Base-by-base conservation (phyloP, 2,797 vertebrate genomes). In the Distichodus sexfasciatus region DNA sequence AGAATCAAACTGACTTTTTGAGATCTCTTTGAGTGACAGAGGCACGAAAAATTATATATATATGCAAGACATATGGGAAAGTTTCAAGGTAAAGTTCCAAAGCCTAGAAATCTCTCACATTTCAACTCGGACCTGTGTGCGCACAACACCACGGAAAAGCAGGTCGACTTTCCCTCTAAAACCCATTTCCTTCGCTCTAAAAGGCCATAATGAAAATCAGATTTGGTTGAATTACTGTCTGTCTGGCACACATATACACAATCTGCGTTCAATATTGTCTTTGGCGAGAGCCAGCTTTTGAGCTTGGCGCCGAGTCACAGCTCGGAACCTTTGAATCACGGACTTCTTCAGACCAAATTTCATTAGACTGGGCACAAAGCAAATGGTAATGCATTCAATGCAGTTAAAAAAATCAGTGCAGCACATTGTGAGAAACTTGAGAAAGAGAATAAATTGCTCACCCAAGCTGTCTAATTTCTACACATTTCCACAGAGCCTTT, bases 121-220 rank as follows among this genome's bases (percentile, higher is more conserved):
- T 59, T 24, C 23, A 53, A n/a, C 28, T 15, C 44, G 31, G 47
- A 23, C 19, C 46, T 40, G 63, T 40, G 14, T 17, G 36, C 21
- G 46, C 46, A 12, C 19, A 33, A n/a, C 23, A 15, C 40, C 11
- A 24, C 48, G 77, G 77, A 66, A 48, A 71, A 75, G 47, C 36
- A 80, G 40, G 62, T 67, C n/a, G 61, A 51, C 54, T 48, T 43
- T 11, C 43, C 14, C 57, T 63, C 47, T 44, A 24, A 81, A 76
- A 80, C 33, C 47, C 26, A 76, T 79, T 85, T 86, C 74, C 78
- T 60, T 26, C 67, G 41, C 55, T 77, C 43, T 72, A 69, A 68
- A 77, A 66, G 71, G 21, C 57, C 59, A 26, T 72, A 84, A 87
- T 87, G 75, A 83, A 84, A 87, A 87, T 72, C 74, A 80, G 77